Conservation (phyloP, 2,797 vertebrate species). For the Falco concolor region DNA sequence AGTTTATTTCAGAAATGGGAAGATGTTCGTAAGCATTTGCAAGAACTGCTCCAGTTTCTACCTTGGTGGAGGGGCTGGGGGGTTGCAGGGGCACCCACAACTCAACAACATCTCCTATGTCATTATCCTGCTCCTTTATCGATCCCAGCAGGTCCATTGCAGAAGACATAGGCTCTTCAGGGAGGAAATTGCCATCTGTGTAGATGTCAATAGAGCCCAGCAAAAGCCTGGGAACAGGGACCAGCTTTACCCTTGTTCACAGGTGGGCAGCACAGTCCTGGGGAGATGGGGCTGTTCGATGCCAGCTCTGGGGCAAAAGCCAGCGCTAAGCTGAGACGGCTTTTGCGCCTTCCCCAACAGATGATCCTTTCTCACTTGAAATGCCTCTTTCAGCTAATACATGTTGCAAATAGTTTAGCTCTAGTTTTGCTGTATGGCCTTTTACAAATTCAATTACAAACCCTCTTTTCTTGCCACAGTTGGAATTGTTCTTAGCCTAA, state of each 20-base stretch:
- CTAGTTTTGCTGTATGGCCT: neutral
- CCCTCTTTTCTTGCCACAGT: slow-evolving; percentile 37
- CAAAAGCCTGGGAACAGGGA: neutral
- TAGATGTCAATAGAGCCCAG: neutral
- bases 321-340: neutral
- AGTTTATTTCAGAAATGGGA: neutral
- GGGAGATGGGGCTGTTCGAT: neutral
- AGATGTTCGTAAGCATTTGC: neutral
- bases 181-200: fast-evolving
- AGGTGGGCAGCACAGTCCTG: neutral
- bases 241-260: neutral
- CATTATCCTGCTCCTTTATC: neutral
- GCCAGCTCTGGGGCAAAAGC: neutral
- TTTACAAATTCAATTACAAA: slow-evolving; percentile 35
- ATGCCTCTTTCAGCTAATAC: neutral
- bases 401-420: neutral
- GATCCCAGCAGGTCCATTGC: fast-evolving
- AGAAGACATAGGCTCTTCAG: neutral
- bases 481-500: neutral
- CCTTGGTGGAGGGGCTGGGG: neutral
- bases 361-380: neutral
- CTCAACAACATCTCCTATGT: neutral
- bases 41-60: neutral
- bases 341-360: neutral
- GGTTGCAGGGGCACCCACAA: neutral